These are phyloP conservation scores for Athalia rosae DNA, from an alignment of 2,888 invertebrate genomes.

Conservation along the genomic window DNA sequence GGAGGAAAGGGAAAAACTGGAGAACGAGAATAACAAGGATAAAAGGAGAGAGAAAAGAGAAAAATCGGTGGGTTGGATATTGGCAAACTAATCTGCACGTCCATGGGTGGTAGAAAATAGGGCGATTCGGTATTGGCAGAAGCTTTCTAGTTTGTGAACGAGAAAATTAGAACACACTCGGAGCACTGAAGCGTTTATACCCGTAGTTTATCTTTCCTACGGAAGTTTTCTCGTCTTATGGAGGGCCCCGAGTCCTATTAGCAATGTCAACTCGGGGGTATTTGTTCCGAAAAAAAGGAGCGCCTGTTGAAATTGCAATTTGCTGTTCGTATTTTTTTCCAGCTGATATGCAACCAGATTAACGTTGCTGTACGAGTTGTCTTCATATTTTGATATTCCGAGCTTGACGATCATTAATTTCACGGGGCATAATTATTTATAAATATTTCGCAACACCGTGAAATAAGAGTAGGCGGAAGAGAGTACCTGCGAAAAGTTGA, in stretches of 20 bases:
- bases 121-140: slow-evolving; percentile 10
- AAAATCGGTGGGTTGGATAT: neutral
- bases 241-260: slow-evolving; percentile 8
- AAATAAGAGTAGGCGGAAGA: slow-evolving; percentile 32
- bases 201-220: slow-evolving; percentile 12
- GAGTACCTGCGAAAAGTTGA: neutral
- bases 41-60: neutral
- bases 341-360: slow-evolving; percentile 27
- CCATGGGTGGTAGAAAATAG: neutral
- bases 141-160: slow-evolving; percentile 21
- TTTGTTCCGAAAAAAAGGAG: neutral
- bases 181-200: neutral
- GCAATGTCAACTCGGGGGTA: slow-evolving; percentile 34
- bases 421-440: neutral
- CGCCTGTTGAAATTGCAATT: slow-evolving; percentile 3
- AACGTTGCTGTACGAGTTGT: slow-evolving; percentile 1
- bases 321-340: neutral
- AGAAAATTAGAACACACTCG: slow-evolving; percentile 22
- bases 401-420: neutral
- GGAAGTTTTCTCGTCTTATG: slow-evolving; percentile 5
- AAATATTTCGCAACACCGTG: slow-evolving; percentile 12
- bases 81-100: slow-evolving; percentile 23
- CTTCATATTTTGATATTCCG: neutral
- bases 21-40: neutral
- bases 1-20: neutral